Evolutionary conservation across 2,113 vertebrate genomes (phyloP), one percentile per base, ranked within the genome.

Genomic region (Entelurus aequoreus): DNA sequence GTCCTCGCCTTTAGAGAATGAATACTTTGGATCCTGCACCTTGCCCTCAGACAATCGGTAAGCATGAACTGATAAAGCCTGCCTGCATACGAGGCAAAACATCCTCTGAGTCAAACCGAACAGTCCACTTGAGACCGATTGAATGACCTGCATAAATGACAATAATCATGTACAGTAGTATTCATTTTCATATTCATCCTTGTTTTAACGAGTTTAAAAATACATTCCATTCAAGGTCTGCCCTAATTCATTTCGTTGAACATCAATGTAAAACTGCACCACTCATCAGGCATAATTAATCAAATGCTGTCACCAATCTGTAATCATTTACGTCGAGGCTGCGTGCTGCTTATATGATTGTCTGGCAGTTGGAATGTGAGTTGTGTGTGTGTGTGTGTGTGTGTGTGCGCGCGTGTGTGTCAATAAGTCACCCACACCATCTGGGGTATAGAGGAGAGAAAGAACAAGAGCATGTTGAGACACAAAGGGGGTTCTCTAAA

Each of bases 271-370:
- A 57, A 57, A 66, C 60, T 51, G 55, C 79, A 65, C 40, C 49
- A 60, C 16, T 54, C 74, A 79, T 88, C 77, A 81, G 66, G 74
- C 68, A 76, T 87, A 88, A 90, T 92, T 87, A 88, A 89, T 90
- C 88, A 90, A 88, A 84, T 66, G 69, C 86, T 84, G 87, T 88
- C 88, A 87, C 69, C 79, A 62, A 72, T 83, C 72, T 81, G 79
- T 72, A 79, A 81, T 86, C 80, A 87, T 83, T 86, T 84, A 84
- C 84, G 85, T 89, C 82, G 76, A 56, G 6, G 35, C 70, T 64
- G 71, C 79, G 77, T 76, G n/a, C 66, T 67, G 75, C 80, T 80
- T 74, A 80, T 77, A 79, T 71, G 72, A 83, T 74, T 76, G 75
- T 77, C 77, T 83, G 70, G 67, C 75, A 74, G 71, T 70, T 57